Evolutionary conservation across 2,888 invertebrate species (phyloP).

Genomic region (Macaria notata): DNA sequence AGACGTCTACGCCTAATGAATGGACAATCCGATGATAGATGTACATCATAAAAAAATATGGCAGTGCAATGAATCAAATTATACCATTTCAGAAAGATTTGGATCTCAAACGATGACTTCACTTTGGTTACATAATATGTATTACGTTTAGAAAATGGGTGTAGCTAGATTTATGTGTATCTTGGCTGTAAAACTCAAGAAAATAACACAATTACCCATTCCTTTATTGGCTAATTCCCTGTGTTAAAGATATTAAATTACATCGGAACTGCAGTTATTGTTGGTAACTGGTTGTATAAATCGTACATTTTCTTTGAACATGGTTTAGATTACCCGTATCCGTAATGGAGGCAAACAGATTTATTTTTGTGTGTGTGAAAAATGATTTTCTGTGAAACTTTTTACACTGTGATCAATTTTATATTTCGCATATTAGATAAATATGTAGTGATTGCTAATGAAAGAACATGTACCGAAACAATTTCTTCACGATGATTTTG

Average conservation of each 20-base stretch:
- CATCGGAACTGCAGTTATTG: background rate
- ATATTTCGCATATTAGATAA: no score
- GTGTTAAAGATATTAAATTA: conserved; percentile 3
- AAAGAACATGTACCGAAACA: no score
- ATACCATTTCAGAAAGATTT: conserved; percentile 9
- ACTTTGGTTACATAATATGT: conserved; percentile 13
- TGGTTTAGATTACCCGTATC: background rate
- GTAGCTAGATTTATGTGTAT: conserved; percentile 27
- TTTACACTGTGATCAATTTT: no score
- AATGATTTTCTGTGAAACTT: background rate
- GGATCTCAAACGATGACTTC: conserved; percentile 10
- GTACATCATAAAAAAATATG: conserved; percentile 10
- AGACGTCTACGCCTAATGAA: conserved; percentile 16
- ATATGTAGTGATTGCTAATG: no score
- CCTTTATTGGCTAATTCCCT: conserved; percentile 5
- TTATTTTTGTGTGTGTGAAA: background rate
- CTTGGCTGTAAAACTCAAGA: conserved; percentile 13
- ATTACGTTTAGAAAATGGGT: conserved; percentile 31
- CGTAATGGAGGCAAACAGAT: background rate
- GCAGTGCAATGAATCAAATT: conserved; percentile 15
- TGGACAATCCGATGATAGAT: conserved; percentile 19
- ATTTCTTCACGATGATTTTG: no score
- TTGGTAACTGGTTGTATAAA: background rate
- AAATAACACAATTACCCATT: conserved; percentile 3
- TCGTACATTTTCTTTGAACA: conserved; percentile 2